These are phyloP conservation scores for Adelognathus sp. DNA, from an alignment of 2,888 invertebrate species.

Conservation along the genomic window DNA sequence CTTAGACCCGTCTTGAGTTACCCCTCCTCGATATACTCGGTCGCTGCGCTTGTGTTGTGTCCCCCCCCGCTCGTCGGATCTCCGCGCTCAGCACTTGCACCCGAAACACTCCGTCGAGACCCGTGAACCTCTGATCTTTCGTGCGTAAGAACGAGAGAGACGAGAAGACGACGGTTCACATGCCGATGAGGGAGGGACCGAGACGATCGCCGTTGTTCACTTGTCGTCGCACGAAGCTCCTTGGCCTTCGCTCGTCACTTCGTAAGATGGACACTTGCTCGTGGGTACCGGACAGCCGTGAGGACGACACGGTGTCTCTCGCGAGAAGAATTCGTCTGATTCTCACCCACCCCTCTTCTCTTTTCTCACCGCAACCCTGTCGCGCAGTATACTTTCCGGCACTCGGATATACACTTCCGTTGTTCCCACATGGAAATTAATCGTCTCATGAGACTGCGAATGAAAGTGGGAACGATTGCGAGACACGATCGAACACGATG, in stretches of 20 bases:
- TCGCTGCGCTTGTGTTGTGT: constrained; percentile 46
- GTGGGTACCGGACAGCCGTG: constrained; percentile 5
- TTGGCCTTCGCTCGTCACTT: constrained; percentile 17
- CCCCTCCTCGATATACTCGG: constrained; percentile 70
- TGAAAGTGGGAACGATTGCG: neutral
- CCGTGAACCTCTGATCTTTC: constrained; percentile 27
- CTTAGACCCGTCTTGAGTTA: constrained; percentile 81
- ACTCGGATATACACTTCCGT: constrained; percentile 6
- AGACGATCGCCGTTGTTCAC: constrained; percentile 6
- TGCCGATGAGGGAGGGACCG: too few species aligned
- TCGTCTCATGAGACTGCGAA: neutral
- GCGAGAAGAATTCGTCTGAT: constrained; percentile 5
- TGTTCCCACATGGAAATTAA: constrained; percentile 19
- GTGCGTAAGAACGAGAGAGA: constrained; percentile 13
- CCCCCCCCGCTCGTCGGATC: constrained; percentile 20
- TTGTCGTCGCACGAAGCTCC: constrained; percentile 47
- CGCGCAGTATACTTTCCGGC: constrained; percentile 29
- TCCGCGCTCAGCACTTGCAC: constrained; percentile 28
- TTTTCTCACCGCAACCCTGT: constrained; percentile 33
- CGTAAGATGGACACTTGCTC: constrained; percentile 33
- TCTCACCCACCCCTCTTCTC: too few species aligned
- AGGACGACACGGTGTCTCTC: constrained; percentile 40
- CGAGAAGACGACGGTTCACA: neutral
- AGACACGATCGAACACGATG: neutral
- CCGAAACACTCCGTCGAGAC: constrained; percentile 9